A percentile compares a stretch with the other conserved stretches of the same genome.
Evolutionary conservation across 1,140 invertebrate species (phyloP).

Genomic region (Drosophila simulans): DNA sequence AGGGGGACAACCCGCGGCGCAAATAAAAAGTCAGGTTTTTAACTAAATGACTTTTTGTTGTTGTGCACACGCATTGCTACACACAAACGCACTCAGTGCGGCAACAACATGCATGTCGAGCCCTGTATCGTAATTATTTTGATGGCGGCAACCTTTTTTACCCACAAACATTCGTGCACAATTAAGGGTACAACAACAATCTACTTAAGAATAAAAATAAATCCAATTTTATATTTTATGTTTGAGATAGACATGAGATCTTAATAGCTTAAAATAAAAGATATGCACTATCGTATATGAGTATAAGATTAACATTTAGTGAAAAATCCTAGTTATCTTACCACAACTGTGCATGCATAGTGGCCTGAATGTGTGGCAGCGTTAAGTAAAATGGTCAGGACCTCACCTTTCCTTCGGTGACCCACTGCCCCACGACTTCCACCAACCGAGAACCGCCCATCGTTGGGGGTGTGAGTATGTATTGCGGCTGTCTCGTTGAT

Average conservation of each 20-base stretch:
- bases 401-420: slow-evolving; percentile 65
- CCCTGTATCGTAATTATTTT: slow-evolving; percentile 81
- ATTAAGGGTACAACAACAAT: background rate
- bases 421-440: slow-evolving; percentile 4
- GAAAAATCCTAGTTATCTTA: background rate
- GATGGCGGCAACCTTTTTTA: slow-evolving; percentile 77
- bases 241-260: background rate
- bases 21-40: slow-evolving; percentile 82
- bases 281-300: too few species aligned
- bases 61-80: slow-evolving; percentile 82
- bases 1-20: slow-evolving; percentile 64
- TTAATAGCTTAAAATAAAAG: too few species aligned
- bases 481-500: slow-evolving; percentile 79
- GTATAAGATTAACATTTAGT: too few species aligned
- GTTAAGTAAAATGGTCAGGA: slow-evolving; percentile 71
- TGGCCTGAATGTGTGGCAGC: slow-evolving; percentile 38
- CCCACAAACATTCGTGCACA: slow-evolving; percentile 15
- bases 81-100: slow-evolving; percentile 78
- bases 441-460: slow-evolving; percentile 2
- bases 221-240: background rate
- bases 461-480: slow-evolving; percentile 36
- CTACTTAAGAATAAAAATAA: background rate
- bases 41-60: slow-evolving; percentile 83
- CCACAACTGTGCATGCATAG: slow-evolving; percentile 16
- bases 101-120: slow-evolving; percentile 67